Evolutionary conservation across 2,888 invertebrate genomes (phyloP).

Genomic region (Scaptomyza polygonia): DNA sequence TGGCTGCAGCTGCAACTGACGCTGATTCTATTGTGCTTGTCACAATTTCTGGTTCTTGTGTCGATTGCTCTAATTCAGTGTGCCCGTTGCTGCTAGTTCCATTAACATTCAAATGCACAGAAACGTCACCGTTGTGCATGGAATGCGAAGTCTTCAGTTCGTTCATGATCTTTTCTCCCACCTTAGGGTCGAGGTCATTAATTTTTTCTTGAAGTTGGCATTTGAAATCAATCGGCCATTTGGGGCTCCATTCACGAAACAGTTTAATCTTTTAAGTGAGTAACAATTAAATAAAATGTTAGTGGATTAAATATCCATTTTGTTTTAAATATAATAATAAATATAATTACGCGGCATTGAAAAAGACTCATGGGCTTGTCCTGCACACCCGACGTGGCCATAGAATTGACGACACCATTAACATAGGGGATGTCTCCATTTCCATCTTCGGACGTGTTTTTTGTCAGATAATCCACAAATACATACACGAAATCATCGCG

Average conservation of each 20-base stretch:
- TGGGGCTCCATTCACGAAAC: conserved; percentile 92
- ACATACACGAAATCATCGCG: conserved; percentile 92
- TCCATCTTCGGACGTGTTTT: conserved; percentile 80
- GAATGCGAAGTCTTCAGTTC: conserved; percentile 81
- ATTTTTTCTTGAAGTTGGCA: conserved; percentile 89
- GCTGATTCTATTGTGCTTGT: conserved; percentile 33
- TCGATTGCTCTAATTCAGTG: conserved; percentile 52
- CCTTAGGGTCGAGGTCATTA: conserved; percentile 89
- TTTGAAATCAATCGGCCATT: conserved; percentile 91
- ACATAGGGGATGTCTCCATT: conserved; percentile 86
- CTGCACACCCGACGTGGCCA: conserved; percentile 88
- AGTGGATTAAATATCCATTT: neutral
- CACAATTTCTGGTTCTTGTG: conserved; percentile 22
- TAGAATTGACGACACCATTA: conserved; percentile 89
- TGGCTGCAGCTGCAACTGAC: conserved; percentile 25
- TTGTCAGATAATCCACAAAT: conserved; percentile 87
- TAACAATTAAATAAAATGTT: conserved; percentile 12
- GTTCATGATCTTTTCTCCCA: conserved; percentile 89
- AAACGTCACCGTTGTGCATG: conserved; percentile 64
- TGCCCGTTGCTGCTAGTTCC: conserved; percentile 57
- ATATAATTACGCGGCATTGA: conserved; percentile 89
- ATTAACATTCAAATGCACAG: conserved; percentile 68
- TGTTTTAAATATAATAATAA: no score
- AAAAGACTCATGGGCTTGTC: conserved; percentile 93
- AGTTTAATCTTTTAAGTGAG: conserved; percentile 88